Percentiles rank a stretch among this genome's conserved stretches.
These are phyloP conservation scores for Lasaia peninsularis DNA, from an alignment of 1,140 invertebrate species.

Conservation along the genomic window DNA sequence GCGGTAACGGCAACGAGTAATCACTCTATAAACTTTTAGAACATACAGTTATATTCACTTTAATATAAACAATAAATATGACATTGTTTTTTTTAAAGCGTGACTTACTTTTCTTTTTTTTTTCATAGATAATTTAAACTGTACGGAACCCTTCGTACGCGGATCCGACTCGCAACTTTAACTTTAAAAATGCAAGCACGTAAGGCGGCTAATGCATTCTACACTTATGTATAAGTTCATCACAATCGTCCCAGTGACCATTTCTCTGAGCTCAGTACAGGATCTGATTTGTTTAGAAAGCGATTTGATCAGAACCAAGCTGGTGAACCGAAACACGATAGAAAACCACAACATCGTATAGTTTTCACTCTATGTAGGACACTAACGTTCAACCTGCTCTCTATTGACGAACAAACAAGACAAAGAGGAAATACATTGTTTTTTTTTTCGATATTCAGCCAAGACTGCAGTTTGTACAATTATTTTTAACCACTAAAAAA, in stretches of 20 bases:
- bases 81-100: no score
- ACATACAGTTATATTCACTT: no score
- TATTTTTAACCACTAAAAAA: no score
- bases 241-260: background rate
- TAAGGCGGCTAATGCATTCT: no score
- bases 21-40: no score
- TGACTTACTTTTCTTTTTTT: no score
- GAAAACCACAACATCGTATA: slow-evolving; percentile 59
- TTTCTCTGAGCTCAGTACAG: background rate
- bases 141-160: no score
- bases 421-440: slow-evolving; percentile 19
- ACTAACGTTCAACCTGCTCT: slow-evolving; percentile 45
- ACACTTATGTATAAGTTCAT: background rate
- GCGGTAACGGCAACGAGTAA: no score
- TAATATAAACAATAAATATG: no score
- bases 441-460: background rate
- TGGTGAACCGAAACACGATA: slow-evolving; percentile 63
- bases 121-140: no score
- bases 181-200: background rate
- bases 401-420: slow-evolving; percentile 20
- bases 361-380: slow-evolving; percentile 64
- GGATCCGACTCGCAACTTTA: background rate
- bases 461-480: no score
- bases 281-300: slow-evolving; percentile 48
- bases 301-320: slow-evolving; percentile 38